Percentiles rank a stretch among this genome's conserved stretches.
phyloP scores from a whole-genome alignment of 2,113 vertebrate species.

The Myotis davidii region DNA sequence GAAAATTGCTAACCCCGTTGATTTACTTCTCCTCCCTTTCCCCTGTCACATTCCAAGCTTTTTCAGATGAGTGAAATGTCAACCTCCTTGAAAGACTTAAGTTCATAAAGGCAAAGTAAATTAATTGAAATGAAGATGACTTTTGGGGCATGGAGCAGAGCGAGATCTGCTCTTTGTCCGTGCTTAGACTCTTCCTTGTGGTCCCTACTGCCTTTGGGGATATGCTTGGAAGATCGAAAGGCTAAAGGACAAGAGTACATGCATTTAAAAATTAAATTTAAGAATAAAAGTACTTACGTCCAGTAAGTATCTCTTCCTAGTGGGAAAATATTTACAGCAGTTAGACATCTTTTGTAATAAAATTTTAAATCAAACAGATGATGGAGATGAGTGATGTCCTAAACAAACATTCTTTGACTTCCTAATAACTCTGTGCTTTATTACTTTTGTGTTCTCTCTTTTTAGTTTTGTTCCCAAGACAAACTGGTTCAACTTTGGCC shows the following conservation, averaged over 20 bases:
- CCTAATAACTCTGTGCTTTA: conserved; percentile 73
- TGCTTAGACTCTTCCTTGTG: conserved; percentile 67
- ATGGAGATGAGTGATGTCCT: conserved; percentile 62
- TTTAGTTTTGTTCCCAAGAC: conserved; percentile 75
- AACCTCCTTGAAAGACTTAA: conserved; percentile 86
- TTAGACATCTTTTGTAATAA: conserved; percentile 68
- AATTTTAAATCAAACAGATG: conserved; percentile 62
- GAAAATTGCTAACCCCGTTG: conserved; percentile 89
- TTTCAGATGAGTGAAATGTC: conserved; percentile 89
- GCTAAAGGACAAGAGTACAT: conserved; percentile 43
- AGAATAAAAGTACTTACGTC: conserved; percentile 34
- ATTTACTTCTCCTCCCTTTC: conserved; percentile 91
- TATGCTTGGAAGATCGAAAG: neutral
- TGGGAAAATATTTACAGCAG: conserved; percentile 55
- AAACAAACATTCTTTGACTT: conserved; percentile 63
- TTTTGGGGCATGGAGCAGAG: conserved; percentile 82
- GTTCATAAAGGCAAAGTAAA: conserved; percentile 89
- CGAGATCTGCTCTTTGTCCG: conserved; percentile 74
- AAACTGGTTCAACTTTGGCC: conserved; percentile 70
- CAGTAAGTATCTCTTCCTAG: conserved; percentile 53
- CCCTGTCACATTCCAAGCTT: conserved; percentile 90
- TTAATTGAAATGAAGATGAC: conserved; percentile 86
- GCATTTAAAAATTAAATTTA: conserved; percentile 59
- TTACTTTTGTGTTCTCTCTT: conserved; percentile 61
- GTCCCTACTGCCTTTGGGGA: conserved; percentile 66